These are phyloP conservation scores for Ceratitis capitata DNA, from an alignment of 1,140 invertebrate species.

Conservation along the genomic window DNA sequence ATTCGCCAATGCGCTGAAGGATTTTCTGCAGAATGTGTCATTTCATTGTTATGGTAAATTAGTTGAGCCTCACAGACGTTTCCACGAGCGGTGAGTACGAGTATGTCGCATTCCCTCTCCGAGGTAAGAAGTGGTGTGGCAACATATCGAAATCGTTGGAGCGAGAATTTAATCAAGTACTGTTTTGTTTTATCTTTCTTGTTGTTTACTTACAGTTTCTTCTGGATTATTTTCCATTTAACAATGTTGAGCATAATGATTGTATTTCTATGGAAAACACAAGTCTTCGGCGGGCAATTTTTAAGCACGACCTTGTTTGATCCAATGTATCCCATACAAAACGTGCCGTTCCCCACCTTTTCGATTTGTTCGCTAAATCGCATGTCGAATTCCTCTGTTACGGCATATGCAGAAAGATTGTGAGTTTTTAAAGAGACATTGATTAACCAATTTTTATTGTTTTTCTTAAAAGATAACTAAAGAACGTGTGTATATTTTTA, in stretches of 20 bases:
- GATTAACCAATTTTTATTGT: no score
- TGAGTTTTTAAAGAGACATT: slow-evolving; percentile 58
- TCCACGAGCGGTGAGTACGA: slow-evolving; percentile 55
- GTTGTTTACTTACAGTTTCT: slow-evolving; percentile 59
- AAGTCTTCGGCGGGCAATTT: slow-evolving; percentile 65
- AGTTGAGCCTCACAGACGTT: slow-evolving; percentile 55
- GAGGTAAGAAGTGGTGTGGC: no score
- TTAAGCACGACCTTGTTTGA: slow-evolving; percentile 68
- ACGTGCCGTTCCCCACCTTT: slow-evolving; percentile 70
- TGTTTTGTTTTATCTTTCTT: background rate
- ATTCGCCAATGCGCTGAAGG: slow-evolving; percentile 59
- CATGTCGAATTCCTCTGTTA: slow-evolving; percentile 67
- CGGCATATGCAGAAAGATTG: slow-evolving; percentile 66
- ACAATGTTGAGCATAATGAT: slow-evolving; percentile 66
- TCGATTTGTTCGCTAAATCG: slow-evolving; percentile 71
- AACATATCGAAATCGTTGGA: background rate
- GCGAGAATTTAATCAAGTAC: background rate
- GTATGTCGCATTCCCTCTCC: no score
- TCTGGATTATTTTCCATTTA: slow-evolving; percentile 68
- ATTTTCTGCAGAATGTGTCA: slow-evolving; percentile 61
- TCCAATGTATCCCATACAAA: slow-evolving; percentile 67
- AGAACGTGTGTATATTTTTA: slow-evolving; percentile 40
- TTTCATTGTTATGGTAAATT: slow-evolving; percentile 64
- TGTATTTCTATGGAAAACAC: slow-evolving; percentile 67
- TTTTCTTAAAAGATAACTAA: no score